Base-by-base conservation (phyloP, 1,140 invertebrate genomes). In the Nomia melanderi region DNA sequence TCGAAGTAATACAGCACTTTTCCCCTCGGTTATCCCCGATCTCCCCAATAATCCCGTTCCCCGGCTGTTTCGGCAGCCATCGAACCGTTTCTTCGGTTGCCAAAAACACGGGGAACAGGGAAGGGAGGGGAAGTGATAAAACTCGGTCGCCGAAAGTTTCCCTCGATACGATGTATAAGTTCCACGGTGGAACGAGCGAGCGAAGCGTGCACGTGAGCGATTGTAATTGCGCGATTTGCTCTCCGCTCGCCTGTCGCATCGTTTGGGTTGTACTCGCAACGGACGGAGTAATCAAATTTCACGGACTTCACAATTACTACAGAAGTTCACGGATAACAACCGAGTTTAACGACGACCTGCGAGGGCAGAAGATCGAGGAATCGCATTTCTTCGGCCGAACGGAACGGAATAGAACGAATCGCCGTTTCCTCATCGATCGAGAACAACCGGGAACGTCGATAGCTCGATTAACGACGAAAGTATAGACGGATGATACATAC, bases 131-230 rank as follows among this genome's bases (percentile, higher is more conserved):
- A 75, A 71, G 44, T 50, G 54, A 83, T 69, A 75, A 83, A 79
- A 83, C 70, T 83, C 71, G 23, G 50, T 17, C 56, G 62, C 53
- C 39, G 36, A 77, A 80, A 84, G 79, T 83, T 83, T 81, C 67
- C 14, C 36, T 56, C 81, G 66, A 76, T 75, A 63, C 69, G 65
- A 69, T 83, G 73, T 78, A 78, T 77, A 80, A 80, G 60, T 80
- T 65, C 64, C 33, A 25, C 44, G 25, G 47, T 53, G 53, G 27
- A 57, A 75, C 60, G 39, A 53, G 41, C 41, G 6, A n/a, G 2
- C 29, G 31, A n/a, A n/a, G 47, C 20, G n/a, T 31, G 62, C 59
- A 60, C 66, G 57, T 54, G 47, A 69, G 71, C 50, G 67, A 75
- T 64, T 39, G 64, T 60, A n/a, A 56, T 66, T 54, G 39, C 39